Conservation (phyloP, 1,140 invertebrate species). For the Penaeus vannamei region DNA sequence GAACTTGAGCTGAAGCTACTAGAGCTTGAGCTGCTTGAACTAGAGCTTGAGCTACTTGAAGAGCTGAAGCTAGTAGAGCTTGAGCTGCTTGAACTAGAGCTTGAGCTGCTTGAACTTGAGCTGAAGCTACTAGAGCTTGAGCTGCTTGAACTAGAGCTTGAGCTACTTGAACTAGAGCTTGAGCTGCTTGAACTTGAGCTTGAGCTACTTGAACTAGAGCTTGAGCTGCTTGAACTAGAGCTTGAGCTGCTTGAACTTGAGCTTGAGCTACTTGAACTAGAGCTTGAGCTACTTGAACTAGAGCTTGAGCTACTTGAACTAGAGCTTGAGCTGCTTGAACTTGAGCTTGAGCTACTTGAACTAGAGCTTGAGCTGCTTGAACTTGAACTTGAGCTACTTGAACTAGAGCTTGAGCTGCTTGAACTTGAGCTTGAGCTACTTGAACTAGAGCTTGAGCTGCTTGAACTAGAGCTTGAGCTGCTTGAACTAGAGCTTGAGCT, state of each 20-base stretch:
- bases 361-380: neutral
- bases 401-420: no score
- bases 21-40: no score
- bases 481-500: no score
- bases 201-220: neutral
- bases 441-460: no score
- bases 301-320: neutral
- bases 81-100: no score
- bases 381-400: no score
- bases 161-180: neutral
- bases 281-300: conserved; percentile 13
- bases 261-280: neutral
- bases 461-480: neutral
- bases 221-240: conserved; percentile 14
- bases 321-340: neutral
- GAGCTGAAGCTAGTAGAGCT: no score
- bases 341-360: neutral
- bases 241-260: neutral
- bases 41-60: no score
- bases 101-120: no score
- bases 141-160: conserved; percentile 21
- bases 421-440: no score
- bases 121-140: neutral
- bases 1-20: no score
- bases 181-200: neutral